A percentile compares a stretch with the other conserved stretches of the same genome.
Conservation (phyloP, 2,113 vertebrate genomes). For the Tachysurus fulvidraco region DNA sequence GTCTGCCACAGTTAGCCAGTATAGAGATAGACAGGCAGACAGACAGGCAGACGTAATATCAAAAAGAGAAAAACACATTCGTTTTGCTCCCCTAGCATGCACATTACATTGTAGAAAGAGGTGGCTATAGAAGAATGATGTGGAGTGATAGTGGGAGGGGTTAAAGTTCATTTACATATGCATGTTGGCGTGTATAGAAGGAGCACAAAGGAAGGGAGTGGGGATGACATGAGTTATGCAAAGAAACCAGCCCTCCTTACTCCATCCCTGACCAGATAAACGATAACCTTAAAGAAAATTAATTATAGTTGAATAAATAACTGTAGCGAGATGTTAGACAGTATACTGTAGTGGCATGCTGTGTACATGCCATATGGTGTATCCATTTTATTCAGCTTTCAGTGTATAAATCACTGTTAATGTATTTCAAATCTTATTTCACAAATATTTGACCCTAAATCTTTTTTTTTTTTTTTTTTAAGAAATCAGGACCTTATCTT, state of each 20-base stretch:
- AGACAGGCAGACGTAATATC: not conserved
- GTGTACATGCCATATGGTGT: not conserved
- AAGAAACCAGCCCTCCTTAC: slow-evolving; percentile 9
- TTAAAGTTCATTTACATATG: slow-evolving; percentile 55
- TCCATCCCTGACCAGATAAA: slow-evolving; percentile 20
- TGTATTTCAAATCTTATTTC: not conserved
- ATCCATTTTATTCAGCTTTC: not conserved
- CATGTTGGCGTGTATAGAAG: slow-evolving; percentile 47
- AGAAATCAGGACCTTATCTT: not conserved
- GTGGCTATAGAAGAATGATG: slow-evolving; percentile 38
- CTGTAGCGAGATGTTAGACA: not conserved
- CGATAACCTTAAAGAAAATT: not conserved
- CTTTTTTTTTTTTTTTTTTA: slow-evolving; percentile 8
- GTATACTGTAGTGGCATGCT: not conserved
- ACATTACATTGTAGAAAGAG: slow-evolving; percentile 19
- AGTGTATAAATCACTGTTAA: not conserved
- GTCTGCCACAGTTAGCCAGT: slow-evolving; percentile 46
- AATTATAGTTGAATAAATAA: not conserved
- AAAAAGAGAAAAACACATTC: slow-evolving; percentile 38
- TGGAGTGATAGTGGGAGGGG: slow-evolving; percentile 41
- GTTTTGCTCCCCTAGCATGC: slow-evolving; percentile 14
- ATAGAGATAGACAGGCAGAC: slow-evolving; percentile 20
- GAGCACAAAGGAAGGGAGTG: slow-evolving; percentile 16
- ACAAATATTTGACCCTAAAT: not conserved
- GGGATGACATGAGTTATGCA: not conserved